A percentile compares a stretch with the other conserved stretches of the same genome.
phyloP scores from a whole-genome alignment of 2,888 invertebrate species.

The Physocephala rufipes region DNA sequence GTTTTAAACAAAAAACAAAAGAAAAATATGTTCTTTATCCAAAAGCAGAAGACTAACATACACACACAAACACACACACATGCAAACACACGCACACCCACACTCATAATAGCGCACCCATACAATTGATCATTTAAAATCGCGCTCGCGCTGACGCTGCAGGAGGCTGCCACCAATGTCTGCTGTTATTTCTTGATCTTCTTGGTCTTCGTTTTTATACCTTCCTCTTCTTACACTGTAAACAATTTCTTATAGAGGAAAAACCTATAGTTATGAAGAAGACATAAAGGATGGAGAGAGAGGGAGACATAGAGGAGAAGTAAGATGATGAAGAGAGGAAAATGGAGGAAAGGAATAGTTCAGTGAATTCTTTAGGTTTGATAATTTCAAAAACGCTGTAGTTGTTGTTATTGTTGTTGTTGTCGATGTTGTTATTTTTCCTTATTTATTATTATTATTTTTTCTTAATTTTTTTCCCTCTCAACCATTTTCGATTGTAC shows the following conservation, averaged over 20 bases:
- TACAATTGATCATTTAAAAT: neutral
- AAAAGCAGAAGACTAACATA: slow-evolving; percentile 10
- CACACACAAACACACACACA: slow-evolving; percentile 1
- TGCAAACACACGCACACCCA: neutral
- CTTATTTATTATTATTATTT: too few relatives aligned
- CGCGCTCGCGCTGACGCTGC: neutral
- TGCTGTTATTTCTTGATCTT: neutral
- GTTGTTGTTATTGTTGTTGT: neutral
- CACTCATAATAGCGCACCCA: too few relatives aligned
- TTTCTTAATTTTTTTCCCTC: too few relatives aligned
- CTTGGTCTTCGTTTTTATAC: neutral
- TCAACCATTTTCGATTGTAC: too few relatives aligned
- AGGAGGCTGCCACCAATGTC: neutral
- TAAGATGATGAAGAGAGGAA: too few relatives aligned
- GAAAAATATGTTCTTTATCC: neutral
- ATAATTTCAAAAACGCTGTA: neutral
- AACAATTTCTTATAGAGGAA: neutral
- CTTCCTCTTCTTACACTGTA: neutral
- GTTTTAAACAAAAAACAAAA: neutral
- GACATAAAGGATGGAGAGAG: too few relatives aligned
- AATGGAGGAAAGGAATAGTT: too few relatives aligned
- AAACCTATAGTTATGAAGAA: too few relatives aligned
- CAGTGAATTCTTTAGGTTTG: too few relatives aligned
- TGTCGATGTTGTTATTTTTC: neutral
- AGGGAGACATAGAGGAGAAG: too few relatives aligned